Evolutionary conservation across 2,113 vertebrate genomes (phyloP).

Genomic region (Regulus satrapa): DNA sequence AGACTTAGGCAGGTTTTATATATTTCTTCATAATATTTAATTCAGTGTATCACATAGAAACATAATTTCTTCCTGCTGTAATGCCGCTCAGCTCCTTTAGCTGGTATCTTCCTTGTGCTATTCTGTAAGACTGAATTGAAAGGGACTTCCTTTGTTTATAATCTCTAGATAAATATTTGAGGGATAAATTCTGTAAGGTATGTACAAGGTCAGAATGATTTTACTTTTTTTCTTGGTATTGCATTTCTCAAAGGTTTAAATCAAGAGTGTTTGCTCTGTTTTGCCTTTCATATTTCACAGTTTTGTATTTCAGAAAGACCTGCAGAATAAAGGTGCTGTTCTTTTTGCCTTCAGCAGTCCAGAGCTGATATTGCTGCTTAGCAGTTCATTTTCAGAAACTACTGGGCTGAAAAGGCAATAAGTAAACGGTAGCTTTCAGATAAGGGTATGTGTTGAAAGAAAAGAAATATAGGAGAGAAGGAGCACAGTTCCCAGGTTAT

Average conservation of each 20-base stretch:
- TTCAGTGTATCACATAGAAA: not conserved
- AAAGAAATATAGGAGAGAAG: not conserved
- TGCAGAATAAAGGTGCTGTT: not conserved
- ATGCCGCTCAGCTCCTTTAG: not conserved
- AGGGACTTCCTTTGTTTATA: not conserved
- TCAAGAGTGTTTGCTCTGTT: not conserved
- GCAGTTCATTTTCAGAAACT: slow-evolving; percentile 9
- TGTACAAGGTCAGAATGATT: not conserved
- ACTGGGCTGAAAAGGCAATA: slow-evolving; percentile 10
- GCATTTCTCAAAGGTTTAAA: not conserved
- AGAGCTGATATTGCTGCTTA: not conserved
- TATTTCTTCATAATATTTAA: not conserved
- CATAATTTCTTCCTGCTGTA: not conserved
- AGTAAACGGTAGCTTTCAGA: not conserved
- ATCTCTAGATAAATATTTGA: slow-evolving; percentile 18
- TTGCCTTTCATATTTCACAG: not conserved
- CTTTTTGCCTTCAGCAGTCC: not conserved
- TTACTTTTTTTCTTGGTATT: not conserved
- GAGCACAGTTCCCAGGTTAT: not conserved
- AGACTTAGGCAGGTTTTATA: not conserved
- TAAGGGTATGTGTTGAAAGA: not conserved
- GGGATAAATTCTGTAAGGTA: not conserved
- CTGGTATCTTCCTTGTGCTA: not conserved
- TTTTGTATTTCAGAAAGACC: not conserved
- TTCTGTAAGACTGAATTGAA: not conserved